These are phyloP conservation scores for Cyanistes caeruleus DNA, from an alignment of 2,113 vertebrate genomes.

Conservation along the genomic window DNA sequence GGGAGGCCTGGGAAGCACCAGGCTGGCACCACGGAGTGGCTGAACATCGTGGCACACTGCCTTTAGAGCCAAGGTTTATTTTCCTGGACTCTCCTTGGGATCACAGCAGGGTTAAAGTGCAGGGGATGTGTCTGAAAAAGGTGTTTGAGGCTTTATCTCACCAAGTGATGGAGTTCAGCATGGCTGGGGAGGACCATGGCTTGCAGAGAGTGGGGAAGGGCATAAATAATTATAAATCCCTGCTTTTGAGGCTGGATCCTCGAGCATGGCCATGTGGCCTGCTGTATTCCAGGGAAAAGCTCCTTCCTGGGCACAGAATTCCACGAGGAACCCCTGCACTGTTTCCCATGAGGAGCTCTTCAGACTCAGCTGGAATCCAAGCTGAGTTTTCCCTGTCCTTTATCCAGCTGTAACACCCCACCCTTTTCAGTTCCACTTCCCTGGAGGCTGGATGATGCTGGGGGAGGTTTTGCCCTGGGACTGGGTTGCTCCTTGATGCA, in stretches of 20 bases:
- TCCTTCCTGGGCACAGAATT: not conserved
- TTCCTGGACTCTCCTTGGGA: not conserved
- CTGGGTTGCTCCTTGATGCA: not conserved
- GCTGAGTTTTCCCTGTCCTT: not conserved
- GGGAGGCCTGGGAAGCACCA: not conserved
- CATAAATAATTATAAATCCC: not conserved
- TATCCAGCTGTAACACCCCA: not conserved
- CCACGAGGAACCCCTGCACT: fast-evolving
- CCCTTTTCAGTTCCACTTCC: not conserved
- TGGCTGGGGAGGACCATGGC: not conserved
- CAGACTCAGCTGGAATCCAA: not conserved
- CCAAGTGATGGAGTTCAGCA: not conserved
- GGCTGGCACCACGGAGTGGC: fast-evolving
- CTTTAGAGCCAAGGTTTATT: fast-evolving
- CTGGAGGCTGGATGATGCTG: not conserved
- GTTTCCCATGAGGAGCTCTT: too few species aligned
- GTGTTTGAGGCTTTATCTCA: not conserved
- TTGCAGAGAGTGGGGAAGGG: not conserved
- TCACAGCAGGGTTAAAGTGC: not conserved
- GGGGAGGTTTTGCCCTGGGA: not conserved
- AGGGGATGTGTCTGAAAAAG: not conserved
- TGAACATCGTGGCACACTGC: fast-evolving
- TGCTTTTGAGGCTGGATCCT: not conserved
- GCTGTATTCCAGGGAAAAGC: not conserved
- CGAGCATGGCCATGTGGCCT: fast-evolving